phyloP scores from a whole-genome alignment of 92 coral and sea anemone species.

The Porites divaricata region DNA sequence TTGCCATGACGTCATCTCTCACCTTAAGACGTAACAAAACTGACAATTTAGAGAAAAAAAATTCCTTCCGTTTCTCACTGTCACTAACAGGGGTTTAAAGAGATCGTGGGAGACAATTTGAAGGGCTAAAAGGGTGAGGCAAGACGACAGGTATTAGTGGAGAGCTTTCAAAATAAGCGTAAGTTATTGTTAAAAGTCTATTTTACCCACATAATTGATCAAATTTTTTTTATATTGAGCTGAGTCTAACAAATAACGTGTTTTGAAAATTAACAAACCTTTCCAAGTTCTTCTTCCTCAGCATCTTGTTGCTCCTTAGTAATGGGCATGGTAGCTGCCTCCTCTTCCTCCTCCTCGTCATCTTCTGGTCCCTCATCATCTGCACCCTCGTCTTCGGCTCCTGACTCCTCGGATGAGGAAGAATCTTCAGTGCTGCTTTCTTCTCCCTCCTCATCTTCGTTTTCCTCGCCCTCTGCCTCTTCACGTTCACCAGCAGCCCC shows the following conservation, averaged over 20 bases:
- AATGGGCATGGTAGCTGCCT: conserved; percentile 73
- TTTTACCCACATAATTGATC: too few relatives aligned
- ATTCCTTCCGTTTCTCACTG: background rate
- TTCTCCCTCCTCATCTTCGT: conserved; percentile 52
- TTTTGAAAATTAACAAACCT: conserved; percentile 49
- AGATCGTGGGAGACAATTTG: too few relatives aligned
- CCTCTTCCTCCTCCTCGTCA: conserved; percentile 66
- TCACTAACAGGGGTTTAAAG: too few relatives aligned
- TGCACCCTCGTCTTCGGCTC: conserved; percentile 95
- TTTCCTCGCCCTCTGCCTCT: conserved; percentile 72
- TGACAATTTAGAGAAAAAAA: background rate
- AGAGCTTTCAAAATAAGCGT: too few relatives aligned
- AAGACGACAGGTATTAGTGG: background rate
- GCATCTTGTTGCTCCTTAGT: conserved; percentile 89
- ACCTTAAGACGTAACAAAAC: conserved; percentile 34
- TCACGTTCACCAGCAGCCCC: conserved; percentile 64
- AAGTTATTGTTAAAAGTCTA: too few relatives aligned
- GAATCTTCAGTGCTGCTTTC: conserved; percentile 74
- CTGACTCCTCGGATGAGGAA: conserved; percentile 83
- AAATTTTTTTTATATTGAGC: too few relatives aligned
- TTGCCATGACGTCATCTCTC: conserved; percentile 99
- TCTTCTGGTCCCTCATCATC: conserved; percentile 73
- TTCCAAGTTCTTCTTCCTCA: conserved; percentile 97
- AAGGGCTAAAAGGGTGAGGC: too few relatives aligned
- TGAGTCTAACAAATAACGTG: too few relatives aligned